phyloP scores from a whole-genome alignment of 1,140 invertebrate genomes.

The Trissolcus basalis region DNA sequence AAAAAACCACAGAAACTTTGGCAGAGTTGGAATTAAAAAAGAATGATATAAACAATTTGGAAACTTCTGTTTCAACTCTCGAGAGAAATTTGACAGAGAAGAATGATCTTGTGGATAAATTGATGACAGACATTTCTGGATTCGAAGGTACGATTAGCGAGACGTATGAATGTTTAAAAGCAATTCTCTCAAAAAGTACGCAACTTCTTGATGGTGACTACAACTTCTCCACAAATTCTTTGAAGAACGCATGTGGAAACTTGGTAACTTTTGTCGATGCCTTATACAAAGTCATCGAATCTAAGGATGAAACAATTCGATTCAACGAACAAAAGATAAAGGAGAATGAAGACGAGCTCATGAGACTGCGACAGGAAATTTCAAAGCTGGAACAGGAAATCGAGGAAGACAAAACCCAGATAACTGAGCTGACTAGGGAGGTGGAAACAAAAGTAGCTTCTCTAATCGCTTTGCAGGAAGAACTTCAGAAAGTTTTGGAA shows the following conservation, averaged over 20 bases:
- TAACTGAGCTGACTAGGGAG: too few relatives aligned
- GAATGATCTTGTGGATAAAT: constrained; percentile 9
- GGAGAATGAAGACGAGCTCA: too few relatives aligned
- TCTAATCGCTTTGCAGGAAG: background rate
- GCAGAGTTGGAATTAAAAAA: constrained; percentile 12
- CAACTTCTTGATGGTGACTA: constrained; percentile 19
- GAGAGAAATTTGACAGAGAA: constrained; percentile 15
- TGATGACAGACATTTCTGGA: constrained; percentile 6
- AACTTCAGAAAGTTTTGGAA: background rate
- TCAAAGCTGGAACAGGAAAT: too few relatives aligned
- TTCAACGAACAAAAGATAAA: too few relatives aligned
- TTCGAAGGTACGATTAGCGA: constrained; percentile 12
- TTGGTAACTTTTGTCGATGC: constrained; percentile 15
- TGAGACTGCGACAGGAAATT: too few relatives aligned
- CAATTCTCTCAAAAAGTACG: constrained; percentile 10
- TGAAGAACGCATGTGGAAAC: constrained; percentile 1
- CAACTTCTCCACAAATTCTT: background rate
- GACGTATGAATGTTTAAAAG: constrained; percentile 9
- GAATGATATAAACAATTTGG: constrained; percentile 2
- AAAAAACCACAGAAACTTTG: background rate
- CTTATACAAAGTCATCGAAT: constrained; percentile 13
- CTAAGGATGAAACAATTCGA: too few relatives aligned
- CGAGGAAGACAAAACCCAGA: too few relatives aligned
- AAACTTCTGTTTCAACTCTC: background rate
- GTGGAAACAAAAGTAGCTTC: too few relatives aligned